A percentile compares a stretch with the other conserved stretches of the same genome.
Conservation (phyloP, 2,113 vertebrate genomes). For the Elachura formosa region DNA sequence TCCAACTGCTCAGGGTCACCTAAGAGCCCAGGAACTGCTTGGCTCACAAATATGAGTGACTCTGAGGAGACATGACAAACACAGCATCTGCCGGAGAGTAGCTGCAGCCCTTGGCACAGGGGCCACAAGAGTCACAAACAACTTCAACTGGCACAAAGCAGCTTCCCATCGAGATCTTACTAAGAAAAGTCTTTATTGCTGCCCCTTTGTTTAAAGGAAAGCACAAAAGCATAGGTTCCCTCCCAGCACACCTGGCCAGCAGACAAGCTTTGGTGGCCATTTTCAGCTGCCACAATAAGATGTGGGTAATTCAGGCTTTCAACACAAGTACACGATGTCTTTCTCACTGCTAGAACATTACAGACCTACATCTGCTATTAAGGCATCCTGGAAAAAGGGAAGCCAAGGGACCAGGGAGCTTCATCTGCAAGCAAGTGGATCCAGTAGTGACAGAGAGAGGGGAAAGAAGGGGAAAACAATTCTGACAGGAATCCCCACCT, state of each 20-base stretch:
- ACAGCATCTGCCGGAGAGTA: neutral
- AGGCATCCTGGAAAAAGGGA: neutral
- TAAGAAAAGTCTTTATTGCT: neutral
- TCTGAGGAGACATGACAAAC: conserved; percentile 5
- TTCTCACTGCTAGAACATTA: neutral
- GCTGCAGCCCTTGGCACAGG: neutral
- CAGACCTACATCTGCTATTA: neutral
- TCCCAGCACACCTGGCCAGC: neutral
- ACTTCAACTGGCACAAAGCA: neutral
- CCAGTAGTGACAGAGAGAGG: neutral
- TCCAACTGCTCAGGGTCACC: neutral
- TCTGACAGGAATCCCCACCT: neutral
- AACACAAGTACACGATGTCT: neutral
- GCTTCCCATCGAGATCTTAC: neutral
- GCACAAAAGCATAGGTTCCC: neutral
- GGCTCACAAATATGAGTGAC: neutral
- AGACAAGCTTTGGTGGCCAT: neutral
- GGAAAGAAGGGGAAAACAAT: neutral
- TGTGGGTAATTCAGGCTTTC: neutral
- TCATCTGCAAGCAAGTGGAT: neutral
- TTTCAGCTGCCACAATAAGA: neutral
- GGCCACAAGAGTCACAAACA: neutral
- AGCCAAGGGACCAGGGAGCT: rapidly evolving
- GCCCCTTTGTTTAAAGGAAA: neutral
- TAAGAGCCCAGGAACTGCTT: conserved; percentile 2